Conservation (phyloP, 2,797 vertebrate genomes). For the Chiloscyllium punctatum region DNA sequence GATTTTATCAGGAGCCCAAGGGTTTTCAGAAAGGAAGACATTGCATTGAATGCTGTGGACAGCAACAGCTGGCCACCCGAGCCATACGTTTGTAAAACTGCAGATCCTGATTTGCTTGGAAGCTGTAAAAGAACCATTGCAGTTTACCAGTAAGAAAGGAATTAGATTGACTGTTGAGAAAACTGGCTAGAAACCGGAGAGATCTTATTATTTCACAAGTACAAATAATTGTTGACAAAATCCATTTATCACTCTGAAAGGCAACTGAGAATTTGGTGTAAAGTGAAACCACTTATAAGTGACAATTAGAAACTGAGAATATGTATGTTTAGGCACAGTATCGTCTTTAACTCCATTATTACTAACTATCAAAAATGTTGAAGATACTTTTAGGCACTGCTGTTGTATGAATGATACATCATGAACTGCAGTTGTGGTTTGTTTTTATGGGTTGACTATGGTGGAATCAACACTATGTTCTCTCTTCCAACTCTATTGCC, state of each 20-base stretch:
- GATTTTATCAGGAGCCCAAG: not conserved
- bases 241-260: not conserved
- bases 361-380: not conserved
- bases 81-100: not conserved
- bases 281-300: not conserved
- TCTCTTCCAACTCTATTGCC: not conserved
- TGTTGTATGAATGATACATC: not conserved
- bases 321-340: not conserved
- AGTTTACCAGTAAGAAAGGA: not conserved
- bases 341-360: not conserved
- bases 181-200: not conserved
- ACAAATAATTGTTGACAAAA: not conserved
- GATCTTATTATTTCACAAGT: not conserved
- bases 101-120: not conserved
- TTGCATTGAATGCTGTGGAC: not conserved
- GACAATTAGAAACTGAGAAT: not conserved
- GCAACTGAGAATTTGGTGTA: not conserved
- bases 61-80: not conserved
- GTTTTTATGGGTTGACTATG: not conserved
- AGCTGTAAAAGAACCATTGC: not conserved
- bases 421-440: not conserved
- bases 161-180: not conserved
- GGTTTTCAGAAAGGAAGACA: not conserved
- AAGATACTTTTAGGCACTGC: not conserved
- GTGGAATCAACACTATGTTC: not conserved